Base-by-base conservation (phyloP, 2,113 vertebrate genomes). In the Theristicus caerulescens region DNA sequence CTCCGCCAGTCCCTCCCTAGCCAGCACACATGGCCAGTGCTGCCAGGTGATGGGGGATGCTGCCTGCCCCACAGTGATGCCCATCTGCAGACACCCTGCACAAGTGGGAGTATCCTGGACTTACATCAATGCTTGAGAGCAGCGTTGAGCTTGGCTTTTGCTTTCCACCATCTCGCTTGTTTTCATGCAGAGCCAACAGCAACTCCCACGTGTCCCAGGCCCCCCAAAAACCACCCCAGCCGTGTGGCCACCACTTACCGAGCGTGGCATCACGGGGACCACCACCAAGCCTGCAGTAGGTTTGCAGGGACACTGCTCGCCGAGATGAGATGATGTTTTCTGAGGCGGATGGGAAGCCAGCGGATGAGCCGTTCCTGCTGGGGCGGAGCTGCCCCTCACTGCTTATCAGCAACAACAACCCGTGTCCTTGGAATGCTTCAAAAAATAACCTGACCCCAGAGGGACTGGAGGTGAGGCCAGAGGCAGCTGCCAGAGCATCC, bases 361-460 rank as follows among this genome's bases (percentile, higher is more conserved):
- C 62, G 0, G 6, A 82, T 1, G 3, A 38, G 76, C 59, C 16
- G 74, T 71, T 93, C 89, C 91, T 90, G 66, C 81, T 65, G 82
- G 90, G 95, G 96, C 20, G 95, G 94, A 96, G 82, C 96, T 95
- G 94, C 71, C 66, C 77, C 76, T 88, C 5, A 0, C n/a, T 55
- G 86, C 91, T 97, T 96, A 94, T 95, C 81, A 0, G 66, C 86
- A 86, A 64, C 93, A 93, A 81, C 93, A 94, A 69, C 65, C 38
- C 8, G 15, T 91, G 97, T 88, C 95, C 97, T 96, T 96, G 93
- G 70, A 91, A 74, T 1, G 18, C 74, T 94, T 71, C 2, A 2
- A 58, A 94, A 95, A 96, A 95, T 61, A 96, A 44, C 73, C 47
- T 10, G 0, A 51, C 54, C 79, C 55, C 58, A 15, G 58, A 15